Evolutionary conservation across 2,888 invertebrate genomes (phyloP).

Genomic region (Drosophila limbata): DNA sequence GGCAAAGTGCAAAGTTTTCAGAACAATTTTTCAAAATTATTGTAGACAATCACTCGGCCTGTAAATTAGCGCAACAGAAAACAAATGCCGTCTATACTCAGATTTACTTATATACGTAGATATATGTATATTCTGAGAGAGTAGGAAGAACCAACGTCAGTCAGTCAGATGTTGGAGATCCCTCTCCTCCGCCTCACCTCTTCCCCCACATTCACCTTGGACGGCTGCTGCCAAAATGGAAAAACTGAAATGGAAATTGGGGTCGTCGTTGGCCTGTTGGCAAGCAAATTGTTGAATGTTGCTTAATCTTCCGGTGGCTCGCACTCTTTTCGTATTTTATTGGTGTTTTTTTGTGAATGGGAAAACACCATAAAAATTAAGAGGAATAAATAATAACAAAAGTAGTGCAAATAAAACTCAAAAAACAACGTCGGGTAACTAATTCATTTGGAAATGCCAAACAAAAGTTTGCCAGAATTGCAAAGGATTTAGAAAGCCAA

Average conservation of each 20-base stretch:
- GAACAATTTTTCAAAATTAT: conserved; percentile 69
- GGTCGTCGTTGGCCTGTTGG: conserved; percentile 45
- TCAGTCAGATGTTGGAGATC: conserved; percentile 37
- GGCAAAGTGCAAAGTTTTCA: conserved; percentile 57
- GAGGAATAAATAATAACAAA: conserved; percentile 39
- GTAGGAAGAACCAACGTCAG: conserved; percentile 49
- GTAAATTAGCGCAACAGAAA: conserved; percentile 57
- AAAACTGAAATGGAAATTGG: conserved; percentile 48
- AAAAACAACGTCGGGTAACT: conserved; percentile 18
- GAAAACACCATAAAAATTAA: conserved; percentile 49
- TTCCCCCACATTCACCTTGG: conserved; percentile 54
- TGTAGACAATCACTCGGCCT: conserved; percentile 62
- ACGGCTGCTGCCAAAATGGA: conserved; percentile 55
- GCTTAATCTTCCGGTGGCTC: conserved; percentile 49
- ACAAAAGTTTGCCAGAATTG: conserved; percentile 1
- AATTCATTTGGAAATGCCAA: conserved; percentile 2
- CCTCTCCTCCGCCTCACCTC: background rate
- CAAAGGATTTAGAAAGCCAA: background rate
- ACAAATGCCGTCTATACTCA: conserved; percentile 18
- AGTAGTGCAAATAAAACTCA: conserved; percentile 21
- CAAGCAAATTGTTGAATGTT: conserved; percentile 43
- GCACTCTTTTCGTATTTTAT: conserved; percentile 38
- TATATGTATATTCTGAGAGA: conserved; percentile 2
- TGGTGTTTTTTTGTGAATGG: conserved; percentile 53
- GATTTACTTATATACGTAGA: conserved; percentile 3